Percentiles rank a stretch among this genome's conserved stretches.
These are phyloP conservation scores for Pelodytes ibericus DNA, from an alignment of 2,797 vertebrate species.

Conservation along the genomic window DNA sequence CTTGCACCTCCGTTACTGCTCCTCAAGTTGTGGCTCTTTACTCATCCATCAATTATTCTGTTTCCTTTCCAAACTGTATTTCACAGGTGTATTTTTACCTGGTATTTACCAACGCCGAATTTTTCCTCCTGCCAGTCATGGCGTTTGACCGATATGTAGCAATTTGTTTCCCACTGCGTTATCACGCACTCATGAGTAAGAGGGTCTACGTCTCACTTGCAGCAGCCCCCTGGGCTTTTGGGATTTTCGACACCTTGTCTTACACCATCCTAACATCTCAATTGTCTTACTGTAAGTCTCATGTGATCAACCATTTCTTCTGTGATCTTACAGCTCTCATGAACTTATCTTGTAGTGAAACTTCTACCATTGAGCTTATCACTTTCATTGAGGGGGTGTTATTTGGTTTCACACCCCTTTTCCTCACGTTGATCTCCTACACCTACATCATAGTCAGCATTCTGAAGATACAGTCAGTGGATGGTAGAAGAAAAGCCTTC, in stretches of 20 bases:
- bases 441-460: conserved; percentile 50
- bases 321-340: conserved; percentile 57
- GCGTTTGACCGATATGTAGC: conserved; percentile 12
- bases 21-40: not conserved
- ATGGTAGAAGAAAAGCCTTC: conserved; percentile 40
- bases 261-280: conserved; percentile 39
- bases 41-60: not conserved
- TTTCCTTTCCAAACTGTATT: not conserved
- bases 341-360: conserved; percentile 56
- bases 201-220: conserved; percentile 39
- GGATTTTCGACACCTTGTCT: conserved; percentile 37
- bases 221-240: conserved; percentile 15
- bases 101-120: not conserved
- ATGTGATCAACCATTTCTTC: conserved; percentile 57
- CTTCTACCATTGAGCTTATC: conserved; percentile 45
- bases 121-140: not conserved
- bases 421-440: conserved; percentile 51
- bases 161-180: not conserved
- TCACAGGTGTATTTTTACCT: not conserved
- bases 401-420: conserved; percentile 47
- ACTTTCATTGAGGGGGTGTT: conserved; percentile 36
- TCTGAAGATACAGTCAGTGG: conserved; percentile 19
- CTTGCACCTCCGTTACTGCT: not conserved
- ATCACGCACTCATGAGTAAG: not conserved
- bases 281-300: conserved; percentile 48